These are phyloP conservation scores for Alca torda DNA, from an alignment of 2,797 vertebrate genomes.

Conservation along the genomic window DNA sequence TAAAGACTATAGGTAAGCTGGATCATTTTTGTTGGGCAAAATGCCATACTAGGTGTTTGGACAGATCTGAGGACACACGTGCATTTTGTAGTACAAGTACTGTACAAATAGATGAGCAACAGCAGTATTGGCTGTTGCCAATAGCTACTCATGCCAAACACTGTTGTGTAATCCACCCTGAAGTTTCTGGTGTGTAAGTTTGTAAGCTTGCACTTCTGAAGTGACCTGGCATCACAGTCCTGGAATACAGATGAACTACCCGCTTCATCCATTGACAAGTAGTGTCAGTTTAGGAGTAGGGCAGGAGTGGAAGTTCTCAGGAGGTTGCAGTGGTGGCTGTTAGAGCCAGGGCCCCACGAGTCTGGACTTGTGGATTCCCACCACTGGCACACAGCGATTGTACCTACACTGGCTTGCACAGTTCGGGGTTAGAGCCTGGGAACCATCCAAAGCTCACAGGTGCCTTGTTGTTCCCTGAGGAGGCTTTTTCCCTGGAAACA, in stretches of 20 bases:
- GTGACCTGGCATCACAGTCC: not conserved
- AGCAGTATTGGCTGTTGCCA: not conserved
- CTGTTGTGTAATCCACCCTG: not conserved
- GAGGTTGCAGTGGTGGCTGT: not conserved
- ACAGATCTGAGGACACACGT: not conserved
- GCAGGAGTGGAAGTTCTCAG: not conserved
- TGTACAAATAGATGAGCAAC: not conserved
- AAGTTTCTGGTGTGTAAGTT: not conserved
- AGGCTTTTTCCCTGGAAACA: not conserved
- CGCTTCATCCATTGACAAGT: not conserved
- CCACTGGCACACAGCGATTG: not conserved
- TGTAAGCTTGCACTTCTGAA: not conserved
- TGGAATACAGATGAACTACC: not conserved
- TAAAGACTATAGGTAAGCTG: not conserved
- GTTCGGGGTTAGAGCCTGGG: not conserved
- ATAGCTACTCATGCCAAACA: fast-evolving
- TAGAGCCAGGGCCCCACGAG: not conserved
- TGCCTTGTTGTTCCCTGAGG: not conserved
- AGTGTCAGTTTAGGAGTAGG: not conserved
- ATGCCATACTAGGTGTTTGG: not conserved
- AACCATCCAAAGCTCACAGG: not conserved
- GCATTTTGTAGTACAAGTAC: not conserved
- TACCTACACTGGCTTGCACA: not conserved
- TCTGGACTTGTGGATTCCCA: not conserved
- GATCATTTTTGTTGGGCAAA: not conserved